These are phyloP conservation scores for Prorops nasuta DNA, from an alignment of 1,140 invertebrate genomes.

Conservation along the genomic window DNA sequence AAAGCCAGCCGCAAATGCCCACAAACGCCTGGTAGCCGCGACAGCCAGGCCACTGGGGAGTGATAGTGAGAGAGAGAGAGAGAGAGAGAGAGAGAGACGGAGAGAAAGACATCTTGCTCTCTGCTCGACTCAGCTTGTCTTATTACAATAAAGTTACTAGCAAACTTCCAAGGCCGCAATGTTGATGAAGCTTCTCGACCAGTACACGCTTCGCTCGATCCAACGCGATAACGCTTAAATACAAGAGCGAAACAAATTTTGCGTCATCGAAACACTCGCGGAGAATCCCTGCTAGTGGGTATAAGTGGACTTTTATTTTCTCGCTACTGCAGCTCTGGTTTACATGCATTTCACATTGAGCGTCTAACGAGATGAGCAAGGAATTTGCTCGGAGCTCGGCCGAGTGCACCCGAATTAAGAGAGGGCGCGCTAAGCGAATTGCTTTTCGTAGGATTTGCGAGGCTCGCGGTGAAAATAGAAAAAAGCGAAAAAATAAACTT, in stretches of 20 bases:
- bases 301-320: no score
- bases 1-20: constrained; percentile 42
- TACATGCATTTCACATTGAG: background rate
- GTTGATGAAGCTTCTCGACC: no score
- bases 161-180: constrained; percentile 44
- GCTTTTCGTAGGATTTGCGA: constrained; percentile 14
- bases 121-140: constrained; percentile 34
- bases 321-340: no score
- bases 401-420: constrained; percentile 24
- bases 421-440: constrained; percentile 27
- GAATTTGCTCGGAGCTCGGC: background rate
- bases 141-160: constrained; percentile 51
- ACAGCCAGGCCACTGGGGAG: no score
- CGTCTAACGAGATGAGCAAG: background rate
- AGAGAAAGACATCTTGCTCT: no score
- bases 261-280: no score
- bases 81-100: no score
- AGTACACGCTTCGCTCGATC: no score
- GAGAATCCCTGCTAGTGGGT: no score
- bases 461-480: background rate
- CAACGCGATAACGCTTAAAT: no score
- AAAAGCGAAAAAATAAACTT: constrained; percentile 18
- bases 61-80: no score
- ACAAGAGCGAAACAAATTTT: no score
- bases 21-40: constrained; percentile 15